A percentile compares a stretch with the other conserved stretches of the same genome.
Evolutionary conservation across 2,797 vertebrate species (phyloP).

Genomic region (Astyanax mexicanus): DNA sequence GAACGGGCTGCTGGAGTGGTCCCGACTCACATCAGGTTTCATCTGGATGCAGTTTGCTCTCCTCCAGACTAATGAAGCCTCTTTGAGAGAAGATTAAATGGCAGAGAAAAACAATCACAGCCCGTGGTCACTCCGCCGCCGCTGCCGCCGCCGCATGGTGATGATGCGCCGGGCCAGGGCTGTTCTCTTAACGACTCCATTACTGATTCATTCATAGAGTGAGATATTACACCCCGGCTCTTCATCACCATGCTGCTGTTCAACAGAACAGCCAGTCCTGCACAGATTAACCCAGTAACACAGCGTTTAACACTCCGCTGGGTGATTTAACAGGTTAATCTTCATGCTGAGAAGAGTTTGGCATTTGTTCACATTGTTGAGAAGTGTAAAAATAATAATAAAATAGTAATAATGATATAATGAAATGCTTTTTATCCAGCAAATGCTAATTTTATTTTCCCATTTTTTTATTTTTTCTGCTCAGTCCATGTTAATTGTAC

Average conservation of each 20-base stretch:
- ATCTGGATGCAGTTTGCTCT: conserved; percentile 72
- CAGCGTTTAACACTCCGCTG: too few species aligned
- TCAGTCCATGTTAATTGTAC: too few species aligned
- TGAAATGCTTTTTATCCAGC: too few species aligned
- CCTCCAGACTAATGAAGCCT: conserved; percentile 74
- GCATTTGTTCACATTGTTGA: too few species aligned
- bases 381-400: too few species aligned
- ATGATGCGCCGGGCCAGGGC: conserved; percentile 30
- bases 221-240: background rate
- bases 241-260: background rate
- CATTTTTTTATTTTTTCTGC: too few species aligned
- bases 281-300: background rate
- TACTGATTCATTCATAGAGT: background rate
- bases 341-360: too few species aligned
- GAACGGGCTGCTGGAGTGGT: conserved; percentile 70
- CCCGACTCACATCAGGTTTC: conserved; percentile 75
- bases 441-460: too few species aligned
- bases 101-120: conserved; percentile 77
- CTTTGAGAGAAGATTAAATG: conserved; percentile 78
- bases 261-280: background rate
- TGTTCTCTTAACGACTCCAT: background rate
- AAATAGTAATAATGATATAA: too few species aligned
- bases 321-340: too few species aligned
- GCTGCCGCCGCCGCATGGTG: conserved; percentile 65
- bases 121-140: conserved; percentile 76